Evolutionary conservation across 2,888 invertebrate genomes (phyloP).

Genomic region (Cactoblastis cactorum): DNA sequence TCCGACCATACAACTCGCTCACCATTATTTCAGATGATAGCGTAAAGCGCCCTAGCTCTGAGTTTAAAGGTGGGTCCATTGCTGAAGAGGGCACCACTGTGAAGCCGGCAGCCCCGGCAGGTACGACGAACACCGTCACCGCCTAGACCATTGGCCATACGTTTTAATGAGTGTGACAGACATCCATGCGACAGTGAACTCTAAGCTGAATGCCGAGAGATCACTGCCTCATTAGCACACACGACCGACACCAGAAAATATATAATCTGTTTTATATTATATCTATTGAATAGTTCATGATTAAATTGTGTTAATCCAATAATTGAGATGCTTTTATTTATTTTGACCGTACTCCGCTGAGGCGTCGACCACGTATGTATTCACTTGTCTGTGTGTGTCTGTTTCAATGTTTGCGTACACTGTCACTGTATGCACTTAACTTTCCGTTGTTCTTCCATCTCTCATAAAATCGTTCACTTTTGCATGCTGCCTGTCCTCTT

Average conservation of each 20-base stretch:
- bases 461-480: conserved; percentile 65
- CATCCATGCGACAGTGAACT: conserved; percentile 67
- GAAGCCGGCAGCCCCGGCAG: conserved; percentile 73
- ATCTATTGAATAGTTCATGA: conserved; percentile 75
- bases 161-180: conserved; percentile 66
- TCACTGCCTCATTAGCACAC: conserved; percentile 72
- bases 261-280: conserved; percentile 78
- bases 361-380: conserved; percentile 78
- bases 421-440: conserved; percentile 67
- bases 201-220: conserved; percentile 49
- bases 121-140: conserved; percentile 67
- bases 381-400: conserved; percentile 75
- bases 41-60: conserved; percentile 92
- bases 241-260: conserved; percentile 68
- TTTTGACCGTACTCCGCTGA: conserved; percentile 77
- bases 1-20: conserved; percentile 70
- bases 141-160: conserved; percentile 71
- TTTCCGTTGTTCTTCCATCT: conserved; percentile 49
- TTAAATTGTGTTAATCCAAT: conserved; percentile 79
- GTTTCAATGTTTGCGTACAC: conserved; percentile 76
- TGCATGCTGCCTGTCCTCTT: conserved; percentile 66
- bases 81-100: conserved; percentile 64
- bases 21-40: conserved; percentile 83
- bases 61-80: conserved; percentile 85
- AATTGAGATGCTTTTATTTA: conserved; percentile 78